Evolutionary conservation across 1,140 invertebrate genomes (phyloP), one percentile per base, ranked within the genome.

Genomic region (Drosophila punjabiensis): DNA sequence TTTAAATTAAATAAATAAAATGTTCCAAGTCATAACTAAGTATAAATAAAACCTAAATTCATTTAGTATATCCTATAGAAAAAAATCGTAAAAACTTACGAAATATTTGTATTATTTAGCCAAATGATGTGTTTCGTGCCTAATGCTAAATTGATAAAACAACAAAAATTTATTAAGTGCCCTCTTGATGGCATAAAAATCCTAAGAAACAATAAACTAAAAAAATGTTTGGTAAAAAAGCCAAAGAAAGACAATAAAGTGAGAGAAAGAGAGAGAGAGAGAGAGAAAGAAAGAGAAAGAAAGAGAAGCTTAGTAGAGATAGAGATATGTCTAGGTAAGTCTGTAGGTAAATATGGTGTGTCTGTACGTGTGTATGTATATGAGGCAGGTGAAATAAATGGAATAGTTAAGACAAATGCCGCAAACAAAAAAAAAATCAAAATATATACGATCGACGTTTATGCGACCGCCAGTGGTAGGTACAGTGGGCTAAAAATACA

Each of bases 351-450:
- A 20, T 37, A 37, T 37, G 53, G 14, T 56, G 35, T 24, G 20
- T 24, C 18, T 39, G 52, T 55, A 53, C 58, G 47, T 76, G 67
- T 82, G 52, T 55, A 53, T 62, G 47, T 76, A 70, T 82, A 59
- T 76, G 75, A 37, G 53, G 33, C 33, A 24, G 53, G 53, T 5
- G 43, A 83, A 83, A 83, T 78, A 86, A 86, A 85, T 86, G 76
- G 79, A 86, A 87, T 80, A 80, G 50, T 79, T 80, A 60, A 79
- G 79, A 73, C 58, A 65, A 85, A 85, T 86, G 74, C 82, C 59
- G 32, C 64, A 69, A 45, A 39, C 20, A 35, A 30, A 63, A 47
- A 68, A 71, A 62, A 76, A 58, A n/a, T 30, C 14, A 10, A 50
- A 41, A 45, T 41, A 60, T 53, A 68, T 63, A 48, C 64, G 32